Base-by-base conservation (phyloP, 2,113 vertebrate genomes). In the Dendropsophus ebraccatus region DNA sequence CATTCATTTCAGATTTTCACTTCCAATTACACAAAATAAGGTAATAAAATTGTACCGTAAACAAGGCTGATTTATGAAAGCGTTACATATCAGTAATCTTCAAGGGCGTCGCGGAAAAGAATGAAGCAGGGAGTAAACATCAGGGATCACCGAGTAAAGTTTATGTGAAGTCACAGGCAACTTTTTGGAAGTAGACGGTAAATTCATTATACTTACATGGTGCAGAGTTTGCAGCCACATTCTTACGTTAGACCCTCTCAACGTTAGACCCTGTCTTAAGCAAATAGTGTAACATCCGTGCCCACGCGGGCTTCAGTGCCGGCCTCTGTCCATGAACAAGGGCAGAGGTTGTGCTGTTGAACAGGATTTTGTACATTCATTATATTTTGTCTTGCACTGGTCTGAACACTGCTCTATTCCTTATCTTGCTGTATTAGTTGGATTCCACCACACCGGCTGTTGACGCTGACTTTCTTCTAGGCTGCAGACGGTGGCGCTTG, bases 1-100 rank as follows among this genome's bases (percentile, higher is more conserved):
- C 30, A 65, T 47, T 81, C 78, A 62, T 65, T 81, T 62, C 37
- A 28, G 7, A 45, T 62, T 81, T 62, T 60, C 14, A 45, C 12
- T 62, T 81, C 37, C 37, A 81, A 47, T 81, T 81, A 81, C 60
- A 45, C n/a, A 47, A 81, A 80, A 45, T 45, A 80, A 37, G 77
- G 77, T 80, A 80, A 80, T 81, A 81, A 81, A 81, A 81, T 65
- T 6, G 1, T 56, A 45, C 37, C 16, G 58, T 28, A 60, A 81
- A 54, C 56, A 62, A 2, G 9, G 21, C 13, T 47, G 37, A 81
- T 81, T 62, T 81, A 81, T 81, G 62, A 81, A 62, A 62, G 35
- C 7, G 10, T 65, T 47, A 19, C 35, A 81, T 65, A 81, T 60
- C 45, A 21, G 73, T 30, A 19, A 17, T 30, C 21, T 65, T 47